Conservation (phyloP, 1,140 invertebrate genomes). For the Drosophila ohnishii region DNA sequence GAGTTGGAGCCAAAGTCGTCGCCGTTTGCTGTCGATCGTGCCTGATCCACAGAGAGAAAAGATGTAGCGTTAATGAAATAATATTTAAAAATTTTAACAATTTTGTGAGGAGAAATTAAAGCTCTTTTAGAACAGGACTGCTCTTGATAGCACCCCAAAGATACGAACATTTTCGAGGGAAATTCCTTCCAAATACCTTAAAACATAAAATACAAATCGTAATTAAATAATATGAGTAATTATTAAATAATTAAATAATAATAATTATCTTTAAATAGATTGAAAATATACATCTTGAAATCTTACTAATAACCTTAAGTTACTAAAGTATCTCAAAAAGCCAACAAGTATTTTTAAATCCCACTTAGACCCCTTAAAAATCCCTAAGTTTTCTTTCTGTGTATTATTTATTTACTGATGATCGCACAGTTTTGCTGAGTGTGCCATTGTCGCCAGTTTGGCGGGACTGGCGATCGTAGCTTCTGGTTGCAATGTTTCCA, state of each 20-base stretch:
- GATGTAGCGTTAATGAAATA: no score
- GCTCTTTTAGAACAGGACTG: neutral
- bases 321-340: no score
- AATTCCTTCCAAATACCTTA: no score
- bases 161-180: no score
- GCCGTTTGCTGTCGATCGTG: slow-evolving; percentile 6
- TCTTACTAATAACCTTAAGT: no score
- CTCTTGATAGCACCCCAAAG: neutral
- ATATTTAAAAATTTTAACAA: neutral
- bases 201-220: no score
- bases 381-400: neutral
- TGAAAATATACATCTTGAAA: neutral
- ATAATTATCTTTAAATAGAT: no score
- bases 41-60: slow-evolving; percentile 12
- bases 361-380: neutral
- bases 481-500: slow-evolving; percentile 73
- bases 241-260: no score
- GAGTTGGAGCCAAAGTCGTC: no score
- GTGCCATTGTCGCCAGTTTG: slow-evolving; percentile 57
- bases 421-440: slow-evolving; percentile 8
- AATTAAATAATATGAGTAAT: no score
- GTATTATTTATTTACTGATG: slow-evolving; percentile 4
- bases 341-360: neutral
- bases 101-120: neutral
- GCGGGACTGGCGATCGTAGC: slow-evolving; percentile 72